These are phyloP conservation scores for Zaprionus inermis DNA, from an alignment of 1,140 invertebrate genomes.

Conservation along the genomic window DNA sequence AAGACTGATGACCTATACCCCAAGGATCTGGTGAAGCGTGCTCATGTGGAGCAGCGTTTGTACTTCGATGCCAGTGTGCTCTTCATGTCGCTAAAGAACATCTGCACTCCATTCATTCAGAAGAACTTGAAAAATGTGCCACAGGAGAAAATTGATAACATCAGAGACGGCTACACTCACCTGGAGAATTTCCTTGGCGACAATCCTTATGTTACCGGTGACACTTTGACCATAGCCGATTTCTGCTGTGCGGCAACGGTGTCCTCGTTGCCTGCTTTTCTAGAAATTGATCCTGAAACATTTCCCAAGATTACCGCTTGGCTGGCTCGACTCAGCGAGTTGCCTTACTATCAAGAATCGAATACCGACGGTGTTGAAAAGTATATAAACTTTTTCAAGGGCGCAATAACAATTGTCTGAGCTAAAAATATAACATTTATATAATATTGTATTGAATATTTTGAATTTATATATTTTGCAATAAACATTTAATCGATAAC, in stretches of 20 bases:
- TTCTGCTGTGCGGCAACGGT: slow-evolving; percentile 85
- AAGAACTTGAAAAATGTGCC: slow-evolving; percentile 55
- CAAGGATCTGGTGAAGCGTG: slow-evolving; percentile 84
- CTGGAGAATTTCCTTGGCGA: slow-evolving; percentile 85
- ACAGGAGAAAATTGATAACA: slow-evolving; percentile 63
- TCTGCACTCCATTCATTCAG: slow-evolving; percentile 45
- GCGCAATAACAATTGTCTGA: slow-evolving; percentile 46
- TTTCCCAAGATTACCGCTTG: slow-evolving; percentile 77
- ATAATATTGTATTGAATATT: not conserved
- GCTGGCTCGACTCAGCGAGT: slow-evolving; percentile 65
- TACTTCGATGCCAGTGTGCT: slow-evolving; percentile 87
- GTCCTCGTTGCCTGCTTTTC: slow-evolving; percentile 72
- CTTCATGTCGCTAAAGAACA: slow-evolving; percentile 77
- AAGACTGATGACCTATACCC: slow-evolving; percentile 86
- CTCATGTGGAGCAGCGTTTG: slow-evolving; percentile 85
- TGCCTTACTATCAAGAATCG: slow-evolving; percentile 83
- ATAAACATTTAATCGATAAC: slow-evolving; percentile 28
- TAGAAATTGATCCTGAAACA: slow-evolving; percentile 69
- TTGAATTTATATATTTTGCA: not conserved
- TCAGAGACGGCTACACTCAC: slow-evolving; percentile 85
- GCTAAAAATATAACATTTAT: not conserved
- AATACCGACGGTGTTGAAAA: slow-evolving; percentile 77
- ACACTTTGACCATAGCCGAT: slow-evolving; percentile 87
- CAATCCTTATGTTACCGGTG: slow-evolving; percentile 85
- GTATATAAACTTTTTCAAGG: slow-evolving; percentile 61